These are phyloP conservation scores for Chelonia mydas DNA, from an alignment of 2,797 vertebrate species.

Conservation along the genomic window DNA sequence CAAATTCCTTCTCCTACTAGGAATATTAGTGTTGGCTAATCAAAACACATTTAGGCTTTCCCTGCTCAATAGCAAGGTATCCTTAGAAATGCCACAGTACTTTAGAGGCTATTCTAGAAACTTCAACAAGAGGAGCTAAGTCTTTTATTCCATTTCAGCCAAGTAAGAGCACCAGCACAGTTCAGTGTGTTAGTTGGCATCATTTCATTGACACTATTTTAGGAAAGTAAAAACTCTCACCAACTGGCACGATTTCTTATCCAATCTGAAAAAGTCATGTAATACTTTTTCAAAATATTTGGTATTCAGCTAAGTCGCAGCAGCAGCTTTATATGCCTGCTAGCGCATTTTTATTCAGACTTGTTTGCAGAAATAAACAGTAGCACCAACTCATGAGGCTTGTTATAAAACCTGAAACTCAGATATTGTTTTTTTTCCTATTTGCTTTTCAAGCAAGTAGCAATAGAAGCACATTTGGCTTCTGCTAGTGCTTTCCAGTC, in stretches of 20 bases:
- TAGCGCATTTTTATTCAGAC: not conserved
- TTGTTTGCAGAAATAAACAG: constrained; percentile 37
- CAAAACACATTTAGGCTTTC: not conserved
- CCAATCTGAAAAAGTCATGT: not conserved
- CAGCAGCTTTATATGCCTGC: not conserved
- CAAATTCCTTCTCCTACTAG: not conserved
- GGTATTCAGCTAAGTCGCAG: not conserved
- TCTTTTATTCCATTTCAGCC: not conserved
- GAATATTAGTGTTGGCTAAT: not conserved
- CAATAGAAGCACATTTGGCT: not conserved
- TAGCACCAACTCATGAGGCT: not conserved
- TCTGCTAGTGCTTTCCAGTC: constrained; percentile 1
- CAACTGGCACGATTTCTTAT: not conserved
- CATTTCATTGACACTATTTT: not conserved
- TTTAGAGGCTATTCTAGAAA: not conserved
- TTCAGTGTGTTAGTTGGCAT: not conserved
- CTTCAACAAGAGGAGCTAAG: not conserved
- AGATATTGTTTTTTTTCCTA: constrained; percentile 27
- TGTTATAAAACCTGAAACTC: constrained; percentile 32
- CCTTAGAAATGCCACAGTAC: not conserved
- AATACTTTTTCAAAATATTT: constrained; percentile 17
- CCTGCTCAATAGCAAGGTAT: not conserved
- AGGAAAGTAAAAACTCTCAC: not conserved
- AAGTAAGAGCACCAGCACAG: not conserved
- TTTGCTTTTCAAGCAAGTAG: constrained; percentile 41